Evolutionary conservation across 2,113 vertebrate species (phyloP).

Genomic region (Coreoperca whiteheadi): DNA sequence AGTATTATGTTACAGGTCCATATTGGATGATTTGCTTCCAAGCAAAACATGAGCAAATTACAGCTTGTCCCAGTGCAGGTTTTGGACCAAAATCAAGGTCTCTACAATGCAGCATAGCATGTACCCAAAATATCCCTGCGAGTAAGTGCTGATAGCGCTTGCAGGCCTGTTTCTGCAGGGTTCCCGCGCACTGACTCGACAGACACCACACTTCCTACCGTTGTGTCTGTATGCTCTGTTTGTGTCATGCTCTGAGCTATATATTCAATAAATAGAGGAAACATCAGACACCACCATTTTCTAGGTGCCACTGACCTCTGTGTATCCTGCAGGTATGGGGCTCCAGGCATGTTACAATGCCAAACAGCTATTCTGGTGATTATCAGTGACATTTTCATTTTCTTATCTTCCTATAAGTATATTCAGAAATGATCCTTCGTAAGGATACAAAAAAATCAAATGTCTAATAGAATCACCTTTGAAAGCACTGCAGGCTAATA

Average conservation of each 20-base stretch:
- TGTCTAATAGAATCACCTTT: neutral
- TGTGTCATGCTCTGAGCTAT: neutral
- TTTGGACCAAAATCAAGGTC: constrained; percentile 26
- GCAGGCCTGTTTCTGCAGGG: constrained; percentile 26
- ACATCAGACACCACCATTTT: constrained; percentile 15
- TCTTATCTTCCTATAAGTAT: neutral
- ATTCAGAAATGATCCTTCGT: neutral
- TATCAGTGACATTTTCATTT: neutral
- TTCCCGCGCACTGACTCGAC: constrained; percentile 27
- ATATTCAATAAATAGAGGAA: neutral
- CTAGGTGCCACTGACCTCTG: neutral
- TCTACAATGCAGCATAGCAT: constrained; percentile 1
- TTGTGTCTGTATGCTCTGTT: constrained; percentile 41
- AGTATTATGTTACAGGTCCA: neutral
- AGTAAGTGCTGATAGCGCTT: constrained; percentile 34
- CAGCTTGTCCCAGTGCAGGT: constrained; percentile 1
- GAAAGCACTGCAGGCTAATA: neutral
- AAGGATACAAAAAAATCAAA: neutral
- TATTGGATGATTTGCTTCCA: neutral
- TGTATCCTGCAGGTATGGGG: neutral
- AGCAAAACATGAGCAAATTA: neutral
- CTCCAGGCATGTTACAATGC: neutral
- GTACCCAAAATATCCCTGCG: constrained; percentile 34
- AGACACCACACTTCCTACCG: constrained; percentile 37
- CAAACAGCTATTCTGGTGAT: neutral